A percentile compares a stretch with the other conserved stretches of the same genome.
Conservation (phyloP, 2,113 vertebrate species). For the Carettochelys insculpta region DNA sequence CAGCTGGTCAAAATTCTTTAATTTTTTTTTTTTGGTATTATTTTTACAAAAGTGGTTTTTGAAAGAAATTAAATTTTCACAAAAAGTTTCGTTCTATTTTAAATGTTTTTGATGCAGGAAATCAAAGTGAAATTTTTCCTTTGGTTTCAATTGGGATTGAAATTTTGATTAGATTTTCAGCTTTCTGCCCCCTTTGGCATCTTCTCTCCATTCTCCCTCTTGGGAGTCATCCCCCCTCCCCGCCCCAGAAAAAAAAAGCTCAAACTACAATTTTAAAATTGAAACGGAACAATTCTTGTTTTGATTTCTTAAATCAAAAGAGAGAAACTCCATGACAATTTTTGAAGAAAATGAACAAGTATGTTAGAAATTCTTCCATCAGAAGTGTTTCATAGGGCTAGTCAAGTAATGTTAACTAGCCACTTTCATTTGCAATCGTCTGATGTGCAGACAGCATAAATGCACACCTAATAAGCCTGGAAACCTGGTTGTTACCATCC, state of each 20-base stretch:
- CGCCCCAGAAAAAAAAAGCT: too few relatives aligned
- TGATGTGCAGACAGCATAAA: neutral
- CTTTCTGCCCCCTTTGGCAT: neutral
- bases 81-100: neutral
- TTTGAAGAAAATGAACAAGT: neutral
- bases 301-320: constrained; percentile 18
- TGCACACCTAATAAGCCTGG: neutral
- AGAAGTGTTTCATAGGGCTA: neutral
- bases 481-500: neutral
- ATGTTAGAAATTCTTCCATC: neutral
- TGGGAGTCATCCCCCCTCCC: too few relatives aligned
- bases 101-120: neutral
- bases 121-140: constrained; percentile 27
- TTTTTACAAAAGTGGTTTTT: neutral
- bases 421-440: neutral
- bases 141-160: constrained; percentile 28
- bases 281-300: constrained; percentile 18
- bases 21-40: neutral
- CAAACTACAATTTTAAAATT: constrained; percentile 20
- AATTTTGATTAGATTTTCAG: constrained; percentile 22
- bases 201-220: constrained; percentile 13
- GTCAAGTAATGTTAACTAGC: neutral
- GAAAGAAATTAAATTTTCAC: neutral
- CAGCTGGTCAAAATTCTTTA: neutral
- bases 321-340: neutral